Evolutionary conservation across 2,888 invertebrate species (phyloP).

Genomic region (Oscheius sp.): DNA sequence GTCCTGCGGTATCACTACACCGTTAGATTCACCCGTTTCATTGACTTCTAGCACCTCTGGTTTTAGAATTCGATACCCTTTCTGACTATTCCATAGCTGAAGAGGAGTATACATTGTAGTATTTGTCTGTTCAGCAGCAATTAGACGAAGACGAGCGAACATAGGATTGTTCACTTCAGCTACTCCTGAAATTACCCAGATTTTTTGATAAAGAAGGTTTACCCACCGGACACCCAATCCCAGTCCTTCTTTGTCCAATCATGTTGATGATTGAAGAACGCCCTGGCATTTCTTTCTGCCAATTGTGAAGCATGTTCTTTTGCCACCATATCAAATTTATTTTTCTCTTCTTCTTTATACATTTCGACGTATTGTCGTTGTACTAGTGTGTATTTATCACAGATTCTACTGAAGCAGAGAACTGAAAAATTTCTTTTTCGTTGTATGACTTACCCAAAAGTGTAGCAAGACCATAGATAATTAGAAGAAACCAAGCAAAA

Average conservation of each 20-base stretch:
- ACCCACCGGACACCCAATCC: conserved; percentile 59
- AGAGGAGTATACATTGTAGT: conserved; percentile 56
- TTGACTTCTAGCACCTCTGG: conserved; percentile 30
- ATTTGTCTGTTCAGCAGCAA: conserved; percentile 54
- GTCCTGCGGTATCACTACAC: conserved; percentile 21
- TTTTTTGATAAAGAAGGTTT: background rate
- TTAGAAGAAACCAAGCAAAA: conserved; percentile 57
- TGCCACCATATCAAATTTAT: conserved; percentile 59
- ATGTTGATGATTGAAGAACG: conserved; percentile 53
- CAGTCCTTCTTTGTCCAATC: conserved; percentile 63
- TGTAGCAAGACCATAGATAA: conserved; percentile 46
- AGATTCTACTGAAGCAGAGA: conserved; percentile 58
- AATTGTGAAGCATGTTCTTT: conserved; percentile 57
- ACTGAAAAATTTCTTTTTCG: conserved; percentile 38
- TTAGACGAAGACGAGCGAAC: conserved; percentile 52
- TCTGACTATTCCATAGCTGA: conserved; percentile 55
- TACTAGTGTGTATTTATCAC: conserved; percentile 63
- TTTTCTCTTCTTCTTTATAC: conserved; percentile 58
- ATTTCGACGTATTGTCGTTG: conserved; percentile 62
- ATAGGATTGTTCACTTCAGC: conserved; percentile 56
- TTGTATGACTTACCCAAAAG: conserved; percentile 41
- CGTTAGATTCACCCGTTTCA: conserved; percentile 19
- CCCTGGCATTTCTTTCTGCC: conserved; percentile 58
- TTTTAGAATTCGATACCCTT: conserved; percentile 35
- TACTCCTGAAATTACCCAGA: conserved; percentile 35